Percentiles rank a stretch among this genome's conserved stretches.
These are phyloP conservation scores for Pao palembangensis DNA, from an alignment of 2,113 vertebrate genomes.

Conservation along the genomic window DNA sequence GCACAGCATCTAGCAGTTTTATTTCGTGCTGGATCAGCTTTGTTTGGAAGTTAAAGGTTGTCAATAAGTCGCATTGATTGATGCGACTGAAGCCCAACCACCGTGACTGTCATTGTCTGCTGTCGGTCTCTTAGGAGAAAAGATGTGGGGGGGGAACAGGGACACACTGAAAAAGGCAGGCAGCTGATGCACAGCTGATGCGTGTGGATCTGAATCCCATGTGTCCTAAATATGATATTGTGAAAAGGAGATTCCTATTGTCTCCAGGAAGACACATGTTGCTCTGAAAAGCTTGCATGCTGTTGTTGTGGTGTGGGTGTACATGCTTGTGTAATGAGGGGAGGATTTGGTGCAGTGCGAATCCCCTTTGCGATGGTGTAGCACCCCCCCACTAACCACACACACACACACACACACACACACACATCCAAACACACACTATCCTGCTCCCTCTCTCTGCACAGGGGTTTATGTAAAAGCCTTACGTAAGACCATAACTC, in stretches of 20 bases:
- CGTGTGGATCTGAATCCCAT: slow-evolving; percentile 17
- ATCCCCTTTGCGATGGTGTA: slow-evolving; percentile 69
- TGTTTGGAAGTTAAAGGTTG: slow-evolving; percentile 22
- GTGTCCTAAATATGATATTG: slow-evolving; percentile 26
- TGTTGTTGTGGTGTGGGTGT: slow-evolving; percentile 34
- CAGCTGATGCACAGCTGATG: slow-evolving; percentile 6
- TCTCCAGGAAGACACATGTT: slow-evolving; percentile 35
- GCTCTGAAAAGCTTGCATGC: slow-evolving; percentile 20
- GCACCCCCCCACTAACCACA: slow-evolving; percentile 2
- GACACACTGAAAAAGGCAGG: neutral
- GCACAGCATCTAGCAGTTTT: slow-evolving; percentile 18
- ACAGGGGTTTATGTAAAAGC: slow-evolving; percentile 70
- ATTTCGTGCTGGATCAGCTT: slow-evolving; percentile 22
- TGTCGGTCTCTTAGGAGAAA: slow-evolving; percentile 10
- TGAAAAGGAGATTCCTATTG: slow-evolving; percentile 18
- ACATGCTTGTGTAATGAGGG: slow-evolving; percentile 33
- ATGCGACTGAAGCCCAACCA: slow-evolving; percentile 26
- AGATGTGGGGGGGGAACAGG: neutral
- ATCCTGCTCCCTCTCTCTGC: slow-evolving; percentile 29
- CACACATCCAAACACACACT: slow-evolving; percentile 17
- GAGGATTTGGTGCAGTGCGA: slow-evolving; percentile 75
- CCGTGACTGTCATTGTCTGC: slow-evolving; percentile 26
- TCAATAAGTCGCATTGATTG: slow-evolving; percentile 54
- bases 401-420: neutral
- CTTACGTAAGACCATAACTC: slow-evolving; percentile 73